Conservation (phyloP, 2,888 invertebrate species). For the Volucella zonaria region DNA sequence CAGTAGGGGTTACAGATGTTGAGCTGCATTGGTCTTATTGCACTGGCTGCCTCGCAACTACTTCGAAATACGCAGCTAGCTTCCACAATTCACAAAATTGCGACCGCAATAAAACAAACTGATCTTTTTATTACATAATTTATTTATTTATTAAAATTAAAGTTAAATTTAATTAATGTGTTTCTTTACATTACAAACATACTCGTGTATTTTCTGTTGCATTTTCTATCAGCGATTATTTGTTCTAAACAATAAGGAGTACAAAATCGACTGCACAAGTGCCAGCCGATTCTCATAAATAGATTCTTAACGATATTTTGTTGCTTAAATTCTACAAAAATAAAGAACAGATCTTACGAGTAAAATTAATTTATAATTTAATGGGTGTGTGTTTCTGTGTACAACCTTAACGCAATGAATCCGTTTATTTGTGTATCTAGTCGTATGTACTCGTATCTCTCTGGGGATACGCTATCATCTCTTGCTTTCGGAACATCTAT, state of each 20-base stretch:
- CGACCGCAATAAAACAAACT: not conserved
- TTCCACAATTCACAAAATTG: not conserved
- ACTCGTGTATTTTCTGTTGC: not conserved
- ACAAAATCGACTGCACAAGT: not conserved
- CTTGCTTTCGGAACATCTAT: constrained; percentile 34
- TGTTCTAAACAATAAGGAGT: not conserved
- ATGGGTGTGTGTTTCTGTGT: constrained; percentile 15
- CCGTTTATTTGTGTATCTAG: constrained; percentile 9
- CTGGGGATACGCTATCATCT: not conserved
- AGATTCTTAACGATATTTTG: constrained; percentile 29
- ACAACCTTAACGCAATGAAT: constrained; percentile 35
- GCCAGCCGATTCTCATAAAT: constrained; percentile 35
- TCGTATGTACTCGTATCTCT: constrained; percentile 7
- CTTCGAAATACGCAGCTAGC: not conserved
- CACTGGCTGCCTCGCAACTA: too few species aligned
- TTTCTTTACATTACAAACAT: constrained; percentile 1
- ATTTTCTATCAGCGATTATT: not conserved
- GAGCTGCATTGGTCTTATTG: too few species aligned
- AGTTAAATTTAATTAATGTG: not conserved
- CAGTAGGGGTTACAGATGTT: too few species aligned
- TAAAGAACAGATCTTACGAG: constrained; percentile 18
- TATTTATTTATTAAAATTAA: not conserved
- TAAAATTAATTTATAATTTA: constrained; percentile 42
- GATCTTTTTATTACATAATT: not conserved
- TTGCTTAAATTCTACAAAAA: constrained; percentile 35